Base-by-base conservation (phyloP, 1,140 invertebrate genomes). In the Diorhabda elongata region DNA sequence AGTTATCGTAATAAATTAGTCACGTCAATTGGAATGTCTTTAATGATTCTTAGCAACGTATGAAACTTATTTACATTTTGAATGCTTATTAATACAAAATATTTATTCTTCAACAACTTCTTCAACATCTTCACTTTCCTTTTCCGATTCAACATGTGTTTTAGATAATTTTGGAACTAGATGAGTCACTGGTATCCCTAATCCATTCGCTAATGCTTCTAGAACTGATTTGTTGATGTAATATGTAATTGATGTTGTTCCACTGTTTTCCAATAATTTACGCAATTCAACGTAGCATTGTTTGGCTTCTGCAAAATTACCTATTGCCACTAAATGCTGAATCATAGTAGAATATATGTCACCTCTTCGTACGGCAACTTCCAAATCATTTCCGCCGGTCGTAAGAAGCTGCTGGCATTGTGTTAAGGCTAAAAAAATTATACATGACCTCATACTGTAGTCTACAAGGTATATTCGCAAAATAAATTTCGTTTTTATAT, bases 381-480 rank as follows among this genome's bases (percentile, higher is more conserved):
- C 85, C 52, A 86, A 74, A 68, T 85, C 81, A 26, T 80, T 63
- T 26, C 82, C 83, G 57, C 82, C 81, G 4, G 81, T 78, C 64
- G 83, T 81, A 4, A 90, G 70, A 11, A 90, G 76, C 69, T 86
- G 83, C 57, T 84, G 83, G 66, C 86, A 86, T 66, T 88, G 84
- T 61, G 77, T 79, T 72, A 89, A 78, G 5, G 84, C 87, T 66
- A 77, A 67, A 73, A 73, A 61, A 61, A n/a, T 60, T 61, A 68
- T 57, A 59, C 52, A 59, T 56, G 52, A 6, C 2, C 52, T 7
- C 2, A n/a, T 56, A 56, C 6, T 56, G 6, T 56, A n/a, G n/a
- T 6, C 52, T n/a, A 56, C n/a, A n/a, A 56, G 6, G 52, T 6
- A 56, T 56, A 56, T 56, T 56, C 52, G 52, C 52, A 7, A 7